These are phyloP conservation scores for Bedellia somnulentella DNA, from an alignment of 2,888 invertebrate species.

Conservation along the genomic window DNA sequence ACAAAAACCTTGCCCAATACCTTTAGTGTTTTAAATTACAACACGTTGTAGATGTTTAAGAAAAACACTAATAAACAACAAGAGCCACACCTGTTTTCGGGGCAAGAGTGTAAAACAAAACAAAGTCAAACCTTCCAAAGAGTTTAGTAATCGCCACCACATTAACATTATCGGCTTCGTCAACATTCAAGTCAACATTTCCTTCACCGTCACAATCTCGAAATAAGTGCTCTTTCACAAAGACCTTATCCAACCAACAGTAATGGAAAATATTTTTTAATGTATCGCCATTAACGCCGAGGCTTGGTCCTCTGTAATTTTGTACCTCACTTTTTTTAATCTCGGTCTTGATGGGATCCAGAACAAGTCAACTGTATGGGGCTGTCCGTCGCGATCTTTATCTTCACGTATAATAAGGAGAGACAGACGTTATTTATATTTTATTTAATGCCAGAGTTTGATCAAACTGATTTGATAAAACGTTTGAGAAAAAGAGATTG, in stretches of 20 bases:
- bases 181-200: too few species aligned
- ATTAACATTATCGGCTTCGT: too few species aligned
- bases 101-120: too few species aligned
- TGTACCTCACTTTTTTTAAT: constrained; percentile 42
- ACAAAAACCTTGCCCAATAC: too few species aligned
- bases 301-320: constrained; percentile 49
- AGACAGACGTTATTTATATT: constrained; percentile 59
- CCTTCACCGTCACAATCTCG: too few species aligned
- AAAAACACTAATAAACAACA: too few species aligned
- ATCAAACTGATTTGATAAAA: constrained; percentile 49
- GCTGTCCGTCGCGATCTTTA: constrained; percentile 54
- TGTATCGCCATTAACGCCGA: constrained; percentile 46
- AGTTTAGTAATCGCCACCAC: too few species aligned
- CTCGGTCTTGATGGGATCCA: constrained; percentile 47
- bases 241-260: constrained; percentile 31
- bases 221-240: constrained; percentile 14
- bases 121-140: too few species aligned
- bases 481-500: constrained; percentile 30
- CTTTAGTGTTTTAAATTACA: too few species aligned
- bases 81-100: too few species aligned
- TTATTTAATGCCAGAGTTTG: constrained; percentile 54
- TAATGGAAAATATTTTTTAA: constrained; percentile 55
- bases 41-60: constrained; percentile 16
- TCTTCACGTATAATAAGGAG: constrained; percentile 52
- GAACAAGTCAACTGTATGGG: constrained; percentile 20